A percentile compares a stretch with the other conserved stretches of the same genome.
phyloP scores from a whole-genome alignment of 2,888 invertebrate genomes.

The Pristionchus exspectatus region DNA sequence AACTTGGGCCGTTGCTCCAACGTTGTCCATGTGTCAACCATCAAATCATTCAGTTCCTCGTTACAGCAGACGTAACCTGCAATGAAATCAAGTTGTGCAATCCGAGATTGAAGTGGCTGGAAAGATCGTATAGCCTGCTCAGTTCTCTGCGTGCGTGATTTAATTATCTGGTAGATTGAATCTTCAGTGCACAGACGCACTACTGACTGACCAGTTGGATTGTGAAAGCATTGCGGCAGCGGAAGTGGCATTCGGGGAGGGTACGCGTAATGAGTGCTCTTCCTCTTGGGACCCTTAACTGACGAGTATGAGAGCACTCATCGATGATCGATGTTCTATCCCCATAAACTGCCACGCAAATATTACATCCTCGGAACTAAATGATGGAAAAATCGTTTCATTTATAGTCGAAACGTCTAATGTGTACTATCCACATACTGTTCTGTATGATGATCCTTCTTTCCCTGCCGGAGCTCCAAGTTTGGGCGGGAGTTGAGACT shows the following conservation, averaged over 20 bases:
- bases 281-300: not conserved
- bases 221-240: constrained; percentile 72
- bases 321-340: too few species aligned
- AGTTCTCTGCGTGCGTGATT: too few species aligned
- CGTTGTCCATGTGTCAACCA: constrained; percentile 66
- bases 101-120: too few species aligned
- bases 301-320: too few species aligned
- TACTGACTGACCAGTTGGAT: constrained; percentile 66
- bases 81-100: not conserved
- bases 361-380: too few species aligned
- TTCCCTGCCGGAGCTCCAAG: not conserved
- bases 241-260: constrained; percentile 59
- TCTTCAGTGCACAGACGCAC: too few species aligned
- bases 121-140: too few species aligned
- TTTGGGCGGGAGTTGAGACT: not conserved
- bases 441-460: not conserved
- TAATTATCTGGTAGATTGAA: not conserved
- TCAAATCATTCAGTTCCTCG: constrained; percentile 67
- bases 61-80: constrained; percentile 71
- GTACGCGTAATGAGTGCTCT: constrained; percentile 44
- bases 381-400: too few species aligned
- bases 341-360: too few species aligned
- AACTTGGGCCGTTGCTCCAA: constrained; percentile 60
- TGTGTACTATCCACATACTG: not conserved
- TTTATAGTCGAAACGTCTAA: too few species aligned